phyloP scores from a whole-genome alignment of 2,888 invertebrate genomes.

The Cosmia trapezina region DNA sequence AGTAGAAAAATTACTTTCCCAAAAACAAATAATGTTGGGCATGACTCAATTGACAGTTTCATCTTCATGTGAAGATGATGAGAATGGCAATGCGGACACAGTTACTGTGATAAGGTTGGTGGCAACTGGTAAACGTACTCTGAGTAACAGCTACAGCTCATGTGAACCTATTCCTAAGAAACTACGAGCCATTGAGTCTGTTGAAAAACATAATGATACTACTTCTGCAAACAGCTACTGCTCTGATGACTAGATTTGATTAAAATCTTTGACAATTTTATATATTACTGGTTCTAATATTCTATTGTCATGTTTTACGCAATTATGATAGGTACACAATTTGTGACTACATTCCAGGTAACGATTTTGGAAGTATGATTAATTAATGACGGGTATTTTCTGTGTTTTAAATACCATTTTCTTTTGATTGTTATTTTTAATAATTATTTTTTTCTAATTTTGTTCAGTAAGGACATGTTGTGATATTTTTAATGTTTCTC shows the following conservation, averaged over 20 bases:
- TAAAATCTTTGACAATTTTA: slow-evolving; percentile 53
- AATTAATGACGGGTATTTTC: slow-evolving; percentile 62
- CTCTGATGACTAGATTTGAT: slow-evolving; percentile 70
- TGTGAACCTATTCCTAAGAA: slow-evolving; percentile 84
- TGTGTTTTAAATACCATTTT: slow-evolving; percentile 57
- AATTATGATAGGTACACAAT: slow-evolving; percentile 56
- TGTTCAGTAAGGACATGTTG: slow-evolving; percentile 55
- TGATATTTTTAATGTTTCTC: slow-evolving; percentile 65
- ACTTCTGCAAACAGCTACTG: slow-evolving; percentile 79
- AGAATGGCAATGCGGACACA: slow-evolving; percentile 74
- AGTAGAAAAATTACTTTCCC: slow-evolving; percentile 81
- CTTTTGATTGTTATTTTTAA: slow-evolving; percentile 53
- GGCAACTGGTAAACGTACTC: slow-evolving; percentile 77
- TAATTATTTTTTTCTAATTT: slow-evolving; percentile 43
- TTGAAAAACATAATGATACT: slow-evolving; percentile 74
- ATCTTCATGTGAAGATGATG: slow-evolving; percentile 74
- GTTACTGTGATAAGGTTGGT: slow-evolving; percentile 74
- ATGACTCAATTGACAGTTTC: slow-evolving; percentile 71
- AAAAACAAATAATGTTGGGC: slow-evolving; percentile 67
- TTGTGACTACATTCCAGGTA: slow-evolving; percentile 49
- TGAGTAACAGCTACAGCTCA: slow-evolving; percentile 78
- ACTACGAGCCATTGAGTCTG: slow-evolving; percentile 68
- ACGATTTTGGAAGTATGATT: slow-evolving; percentile 40
- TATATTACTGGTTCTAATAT: slow-evolving; percentile 57
- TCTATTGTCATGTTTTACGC: slow-evolving; percentile 49